Evolutionary conservation across 1,140 invertebrate genomes (phyloP), one percentile per base, ranked within the genome.

Genomic region (Magallana ariakensis): DNA sequence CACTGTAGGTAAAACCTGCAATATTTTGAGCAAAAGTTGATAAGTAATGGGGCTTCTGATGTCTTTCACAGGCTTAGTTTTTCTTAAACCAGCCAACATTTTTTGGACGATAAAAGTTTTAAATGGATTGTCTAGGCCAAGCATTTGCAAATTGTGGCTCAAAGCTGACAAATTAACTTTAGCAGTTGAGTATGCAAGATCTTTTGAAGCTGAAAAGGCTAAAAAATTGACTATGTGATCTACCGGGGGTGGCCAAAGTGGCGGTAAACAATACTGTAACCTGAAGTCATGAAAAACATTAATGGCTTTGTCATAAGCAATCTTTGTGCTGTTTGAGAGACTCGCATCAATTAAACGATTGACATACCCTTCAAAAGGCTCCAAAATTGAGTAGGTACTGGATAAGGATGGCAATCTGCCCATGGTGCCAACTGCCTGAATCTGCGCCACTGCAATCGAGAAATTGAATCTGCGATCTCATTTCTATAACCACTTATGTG

Each of bases 331-430:
- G 16, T 62, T 16, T 19, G 55, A 57, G n/a, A 84, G 53, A 19
- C 13, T 56, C 7, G 16, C 13, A 10, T 60, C 22, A 15, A 83
- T 56, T 19, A 83, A 84, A 46, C 62, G 22, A 62, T 84, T 33
- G 46, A 84, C 56, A 8, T 55, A 13, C 11, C 46, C 11, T 33
- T 62, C 33, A 84, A 84, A 66, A 57, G 56, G 10, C 10, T 66
- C 83, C 56, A 84, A 33, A 84, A 62, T 84, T 57, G 58, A 33
- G n/a, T n/a, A n/a, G n/a, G n/a, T n/a, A n/a, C n/a, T n/a, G n/a
- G n/a, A n/a, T n/a, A n/a, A n/a, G n/a, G n/a, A n/a, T n/a, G n/a
- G n/a, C n/a, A n/a, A n/a, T n/a, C n/a, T n/a, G n/a, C n/a, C n/a
- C n/a, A n/a, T n/a, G n/a, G n/a, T n/a, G n/a, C n/a, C n/a, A n/a